Base-by-base conservation (phyloP, 2,113 vertebrate genomes). In the Xiphias gladius region DNA sequence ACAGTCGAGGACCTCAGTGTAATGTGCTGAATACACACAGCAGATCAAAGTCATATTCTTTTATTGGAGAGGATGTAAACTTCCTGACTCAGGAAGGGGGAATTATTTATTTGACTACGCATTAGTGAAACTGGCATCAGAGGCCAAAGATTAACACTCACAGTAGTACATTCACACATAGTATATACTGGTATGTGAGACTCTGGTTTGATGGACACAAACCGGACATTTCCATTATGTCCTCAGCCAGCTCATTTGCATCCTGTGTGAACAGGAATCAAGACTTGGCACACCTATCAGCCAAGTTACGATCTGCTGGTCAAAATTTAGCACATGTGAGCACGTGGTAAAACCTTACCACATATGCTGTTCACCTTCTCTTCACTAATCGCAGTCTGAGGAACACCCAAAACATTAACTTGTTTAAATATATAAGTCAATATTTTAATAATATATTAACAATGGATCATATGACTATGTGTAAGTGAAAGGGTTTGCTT, bases 201-300 rank as follows among this genome's bases (percentile, higher is more conserved):
- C 50, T 41, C 26, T n/a, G n/a, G 26, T 39, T 48, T 74, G 28
- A 83, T 57, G 37, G 17, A 73, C 43, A 35, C n/a, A 64, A 32
- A 69, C 12, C 19, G 22, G 35, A 70, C 48, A n/a, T 82, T 71
- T 81, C 37, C 28, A 28, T 52, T 26, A 39, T 67, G 52, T 75
- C n/a, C 1, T 62, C 4, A 37, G 32, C 75, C 48, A 82, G 41
- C 73, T 84, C 73, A 75, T 87, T 85, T 82, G 58, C 79, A 80
- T 80, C 39, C n/a, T 55, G 50, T 64, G 52, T 73, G 57, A 70
- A 77, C 5, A 0, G 16, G 35, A 64, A 24, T 50, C 70, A 54
- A 55, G 59, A 63, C 12, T 58, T 84, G n/a, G 69, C 32, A 39
- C 48, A 14, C 7, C n/a, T 57, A 67, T 41, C 19, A 55, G 63